phyloP scores from a whole-genome alignment of 2,888 invertebrate species.

The Rotaria socialis region DNA sequence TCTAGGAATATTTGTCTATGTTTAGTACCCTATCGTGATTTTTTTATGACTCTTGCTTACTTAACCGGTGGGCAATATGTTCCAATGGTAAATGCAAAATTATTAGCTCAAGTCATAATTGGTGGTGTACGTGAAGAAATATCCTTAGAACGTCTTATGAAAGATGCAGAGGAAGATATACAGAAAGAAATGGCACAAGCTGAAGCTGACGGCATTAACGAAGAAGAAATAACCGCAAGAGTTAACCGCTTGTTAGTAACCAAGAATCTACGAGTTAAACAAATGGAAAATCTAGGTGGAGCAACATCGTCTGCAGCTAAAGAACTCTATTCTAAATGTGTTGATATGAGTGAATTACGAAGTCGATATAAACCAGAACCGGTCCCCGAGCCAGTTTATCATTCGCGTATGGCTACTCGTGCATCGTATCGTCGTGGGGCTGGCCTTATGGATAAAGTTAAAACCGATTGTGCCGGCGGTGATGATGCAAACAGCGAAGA shows the following conservation, averaged over 20 bases:
- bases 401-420: background rate
- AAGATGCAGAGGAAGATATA: constrained; percentile 50
- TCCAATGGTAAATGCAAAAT: constrained; percentile 51
- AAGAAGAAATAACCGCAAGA: background rate
- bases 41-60: constrained; percentile 53
- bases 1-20: constrained; percentile 47
- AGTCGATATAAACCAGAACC: background rate
- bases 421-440: background rate
- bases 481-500: too few species aligned
- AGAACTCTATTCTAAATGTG: background rate
- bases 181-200: constrained; percentile 48
- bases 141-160: constrained; percentile 53
- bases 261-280: constrained; percentile 18
- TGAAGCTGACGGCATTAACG: constrained; percentile 28
- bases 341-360: background rate
- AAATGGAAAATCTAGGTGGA: constrained; percentile 18
- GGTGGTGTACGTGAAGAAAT: constrained; percentile 55
- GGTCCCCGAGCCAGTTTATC: background rate
- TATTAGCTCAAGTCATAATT: constrained; percentile 52
- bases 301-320: background rate
- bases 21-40: constrained; percentile 52
- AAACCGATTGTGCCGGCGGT: background rate
- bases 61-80: constrained; percentile 56
- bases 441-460: background rate
- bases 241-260: constrained; percentile 37